Conservation (phyloP, 2,888 invertebrate genomes). For the Melanophora roralis region DNA sequence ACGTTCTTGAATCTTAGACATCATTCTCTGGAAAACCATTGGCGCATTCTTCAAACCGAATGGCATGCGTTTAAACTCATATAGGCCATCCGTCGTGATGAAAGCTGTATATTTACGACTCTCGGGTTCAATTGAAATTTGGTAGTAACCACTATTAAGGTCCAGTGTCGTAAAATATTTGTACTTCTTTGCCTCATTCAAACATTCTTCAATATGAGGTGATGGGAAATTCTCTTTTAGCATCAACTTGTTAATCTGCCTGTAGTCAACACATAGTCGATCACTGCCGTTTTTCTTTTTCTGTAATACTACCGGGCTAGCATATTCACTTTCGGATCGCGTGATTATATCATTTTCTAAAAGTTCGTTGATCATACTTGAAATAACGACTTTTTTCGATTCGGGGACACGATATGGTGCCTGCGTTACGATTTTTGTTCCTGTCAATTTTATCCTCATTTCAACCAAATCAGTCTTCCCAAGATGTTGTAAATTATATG, state of each 20-base stretch:
- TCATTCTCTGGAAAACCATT: not conserved
- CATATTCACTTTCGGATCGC: not conserved
- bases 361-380: not conserved
- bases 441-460: not conserved
- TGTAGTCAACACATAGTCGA: too few relatives aligned
- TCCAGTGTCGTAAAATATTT: too few relatives aligned
- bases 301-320: not conserved
- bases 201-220: too few relatives aligned
- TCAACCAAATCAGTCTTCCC: not conserved
- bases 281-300: too few relatives aligned
- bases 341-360: not conserved
- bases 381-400: not conserved
- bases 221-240: too few relatives aligned
- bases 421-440: not conserved
- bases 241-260: too few relatives aligned
- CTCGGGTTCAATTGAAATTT: too few relatives aligned
- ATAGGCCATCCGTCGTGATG: not conserved
- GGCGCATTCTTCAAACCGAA: too few relatives aligned
- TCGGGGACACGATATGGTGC: not conserved
- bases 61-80: too few relatives aligned
- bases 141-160: too few relatives aligned
- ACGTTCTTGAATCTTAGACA: not conserved
- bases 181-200: too few relatives aligned
- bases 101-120: conserved; percentile 4
- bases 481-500: not conserved